Evolutionary conservation across 2,888 invertebrate genomes (phyloP), one percentile per base, ranked within the genome.

Genomic region (Parnassius glacialis): DNA sequence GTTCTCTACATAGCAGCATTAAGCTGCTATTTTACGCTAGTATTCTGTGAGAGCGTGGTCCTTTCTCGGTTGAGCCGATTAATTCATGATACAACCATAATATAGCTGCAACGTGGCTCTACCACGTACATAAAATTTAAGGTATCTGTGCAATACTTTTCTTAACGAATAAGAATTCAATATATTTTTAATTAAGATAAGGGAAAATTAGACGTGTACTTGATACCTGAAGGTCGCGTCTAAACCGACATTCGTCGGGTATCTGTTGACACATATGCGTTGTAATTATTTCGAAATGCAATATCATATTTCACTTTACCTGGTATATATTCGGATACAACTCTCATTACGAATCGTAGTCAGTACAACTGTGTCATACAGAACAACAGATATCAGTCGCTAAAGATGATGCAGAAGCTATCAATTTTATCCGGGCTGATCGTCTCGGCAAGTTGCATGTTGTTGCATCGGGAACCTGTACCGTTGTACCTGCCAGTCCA

Each of bases 401-500:
- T 54, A 12, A 61, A 55, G 42, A 61, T 61, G 60, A 42, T 50
- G 48, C 60, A 61, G 20, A 61, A 61, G 52, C 42, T 61, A 12
- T n/a, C 57, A 43, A 64, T 74, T 61, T 62, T 74, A 34, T 72
- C 68, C 50, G 71, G 79, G 20, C 74, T 87, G 65, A 70, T 85
- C 59, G 70, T 87, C 52, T 84, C 84, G 42, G 81, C 81, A 53
- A 80, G 79, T 47, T 87, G 85, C 77, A 83, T 81, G 78, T 73
- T 83, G 25, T 65, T 85, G 12, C 87, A 85, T 66, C 87, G 81
- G 66, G 73, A 75, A 5, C 70, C 72, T 1, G 59, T 70, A 12
- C 70, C 71, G n/a, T 55, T 73, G 34, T 68, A 71, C 63, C 62
- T 72, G 34, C 69, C 64, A 10, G 9, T 57, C 20, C 57, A 57